Base-by-base conservation (phyloP, 2,888 invertebrate genomes). In the Micropterix aruncella region DNA sequence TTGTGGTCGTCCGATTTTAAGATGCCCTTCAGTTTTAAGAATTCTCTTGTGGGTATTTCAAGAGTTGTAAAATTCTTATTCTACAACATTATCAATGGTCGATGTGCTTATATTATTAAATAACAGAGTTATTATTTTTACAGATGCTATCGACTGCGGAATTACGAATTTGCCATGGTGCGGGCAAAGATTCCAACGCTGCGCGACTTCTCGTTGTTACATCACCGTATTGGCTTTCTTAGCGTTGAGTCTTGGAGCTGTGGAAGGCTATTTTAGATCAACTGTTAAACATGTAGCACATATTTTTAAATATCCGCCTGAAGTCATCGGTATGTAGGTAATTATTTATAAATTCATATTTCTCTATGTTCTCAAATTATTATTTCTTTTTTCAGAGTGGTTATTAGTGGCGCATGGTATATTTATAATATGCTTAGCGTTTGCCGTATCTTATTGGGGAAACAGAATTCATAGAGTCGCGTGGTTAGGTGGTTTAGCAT, bases 321-420 rank as follows among this genome's bases (percentile, higher is more conserved):
- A 60, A 44, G 48, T 63, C 39, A 58, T 68, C 46, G 70, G 74
- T 73, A 61, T 27, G 27, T 12, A 27, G 27, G 27, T 27, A 27
- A 7, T 27, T 27, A 27, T 27, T 27, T 7, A 27, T 27, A 27
- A n/a, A n/a, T n/a, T n/a, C n/a, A n/a, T n/a, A n/a, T n/a, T n/a
- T n/a, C n/a, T n/a, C n/a, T n/a, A n/a, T n/a, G n/a, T n/a, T n/a
- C n/a, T n/a, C n/a, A n/a, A n/a, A n/a, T n/a, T n/a, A n/a, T n/a
- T n/a, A n/a, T n/a, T n/a, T n/a, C n/a, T n/a, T n/a, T n/a, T n/a
- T 64, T 12, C 52, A 80, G 80, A 75, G 54, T 79, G 77, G 77
- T 56, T 78, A 1, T 55, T 76, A 18, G 66, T 72, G 3, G 58
- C 63, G 40, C 70, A 73, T 47, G 74, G 75, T 37, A 58, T 79